Evolutionary conservation across 2,797 vertebrate species (phyloP), one percentile per base, ranked within the genome.

Genomic region (Macropodus opercularis): DNA sequence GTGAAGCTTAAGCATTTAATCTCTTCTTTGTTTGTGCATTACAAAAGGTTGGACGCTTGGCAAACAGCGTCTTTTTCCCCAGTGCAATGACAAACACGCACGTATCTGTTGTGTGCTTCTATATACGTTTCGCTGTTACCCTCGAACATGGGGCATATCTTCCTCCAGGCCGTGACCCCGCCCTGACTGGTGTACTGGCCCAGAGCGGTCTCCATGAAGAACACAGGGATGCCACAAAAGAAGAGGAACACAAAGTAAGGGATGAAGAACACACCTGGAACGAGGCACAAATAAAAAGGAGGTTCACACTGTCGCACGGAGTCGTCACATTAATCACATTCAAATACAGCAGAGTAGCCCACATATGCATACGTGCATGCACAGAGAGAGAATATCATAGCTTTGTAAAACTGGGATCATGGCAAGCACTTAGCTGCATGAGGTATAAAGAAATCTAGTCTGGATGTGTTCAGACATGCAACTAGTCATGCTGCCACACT

Each of bases 151-250:
- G 97, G 97, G 26, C 96, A 98, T 58, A 98, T 96, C 90, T 96
- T 98, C 85, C 91, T 93, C 97, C 97, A 99, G 72, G 95, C 95
- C 0, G 97, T 98, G 40, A 98, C 82, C 0, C 93, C 95, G 0
- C 97, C 94, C 81, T 98, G 92, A 40, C 93, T 96, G 26, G 96
- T 98, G 80, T 95, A 98, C 78, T 98, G 97, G 14, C 97, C 97
- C 88, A 99, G 32, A 0, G 95, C 93, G 0, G 93, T 96, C 91
- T 99, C 97, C 92, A 99, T 64, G 73, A 99, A 92, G 79, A 98
- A 97, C 38, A 99, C 3, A 0, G 97, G 97, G 60, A 98, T 93
- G 44, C 97, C 97, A 0, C 94, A 96, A 61, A 92, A 92, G 70
- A 98, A 87, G 65, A 98, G 92, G 89, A 96, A 95, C 72, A 96